A percentile compares a stretch with the other conserved stretches of the same genome.
These are phyloP conservation scores for Heteractis magnifica DNA, from an alignment of 92 coral and sea anemone genomes.

Conservation along the genomic window DNA sequence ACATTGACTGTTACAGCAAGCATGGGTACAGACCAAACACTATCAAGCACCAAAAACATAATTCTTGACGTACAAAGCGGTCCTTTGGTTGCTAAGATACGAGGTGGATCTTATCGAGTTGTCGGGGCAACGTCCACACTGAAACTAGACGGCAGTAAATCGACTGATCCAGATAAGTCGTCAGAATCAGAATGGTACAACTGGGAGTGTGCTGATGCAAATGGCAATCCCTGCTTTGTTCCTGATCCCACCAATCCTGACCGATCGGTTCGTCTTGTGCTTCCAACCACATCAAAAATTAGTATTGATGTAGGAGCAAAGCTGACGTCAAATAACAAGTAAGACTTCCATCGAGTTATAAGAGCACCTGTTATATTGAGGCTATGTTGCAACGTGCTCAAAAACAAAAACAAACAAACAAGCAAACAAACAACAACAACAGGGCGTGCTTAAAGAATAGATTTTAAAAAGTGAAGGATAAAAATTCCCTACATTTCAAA, in stretches of 20 bases:
- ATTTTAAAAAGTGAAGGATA: too few species aligned
- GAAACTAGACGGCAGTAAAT: conserved; percentile 36
- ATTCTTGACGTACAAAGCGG: conserved; percentile 44
- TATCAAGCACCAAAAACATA: conserved; percentile 41
- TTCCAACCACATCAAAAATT: conserved; percentile 24
- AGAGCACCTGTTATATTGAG: too few species aligned
- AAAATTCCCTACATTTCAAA: too few species aligned
- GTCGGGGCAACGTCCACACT: conserved; percentile 43
- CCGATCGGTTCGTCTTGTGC: conserved; percentile 38
- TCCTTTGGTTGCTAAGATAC: conserved; percentile 46
- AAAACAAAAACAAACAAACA: too few species aligned
- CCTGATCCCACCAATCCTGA: conserved; percentile 40
- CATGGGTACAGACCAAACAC: conserved; percentile 52
- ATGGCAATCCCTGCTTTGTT: conserved; percentile 50
- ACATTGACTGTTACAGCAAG: conserved; percentile 59
- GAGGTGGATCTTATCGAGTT: conserved; percentile 36
- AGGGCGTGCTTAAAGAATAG: too few species aligned
- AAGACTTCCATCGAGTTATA: not conserved
- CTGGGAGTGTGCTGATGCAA: conserved; percentile 55
- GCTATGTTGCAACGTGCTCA: too few species aligned
- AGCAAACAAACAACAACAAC: too few species aligned
- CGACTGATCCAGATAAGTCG: conserved; percentile 62
- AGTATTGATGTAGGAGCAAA: not conserved
- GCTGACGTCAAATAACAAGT: not conserved
- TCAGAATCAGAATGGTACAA: conserved; percentile 35